Evolutionary conservation across 1,140 invertebrate genomes (phyloP).

Genomic region (Drosophila sucinea): DNA sequence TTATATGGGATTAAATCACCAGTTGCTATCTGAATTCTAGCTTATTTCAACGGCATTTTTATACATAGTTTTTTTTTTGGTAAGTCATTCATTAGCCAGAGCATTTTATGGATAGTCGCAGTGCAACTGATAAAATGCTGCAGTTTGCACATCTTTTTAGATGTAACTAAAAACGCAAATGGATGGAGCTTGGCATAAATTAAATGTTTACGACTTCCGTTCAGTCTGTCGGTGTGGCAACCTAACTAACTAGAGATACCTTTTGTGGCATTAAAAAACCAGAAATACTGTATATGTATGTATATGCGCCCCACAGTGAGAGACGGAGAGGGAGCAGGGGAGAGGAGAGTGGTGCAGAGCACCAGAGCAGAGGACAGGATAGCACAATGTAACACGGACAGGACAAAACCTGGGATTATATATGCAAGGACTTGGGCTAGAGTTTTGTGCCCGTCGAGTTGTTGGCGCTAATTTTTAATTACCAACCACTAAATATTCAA

Average conservation of each 20-base stretch:
- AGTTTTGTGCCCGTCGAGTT: conserved; percentile 32
- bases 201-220: conserved; percentile 78
- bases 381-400: conserved; percentile 30
- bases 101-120: not conserved
- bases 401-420: conserved; percentile 56
- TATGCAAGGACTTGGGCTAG: conserved; percentile 30
- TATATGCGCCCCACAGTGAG: conserved; percentile 30
- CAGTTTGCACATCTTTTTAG: conserved; percentile 40
- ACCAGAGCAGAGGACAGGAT: not conserved
- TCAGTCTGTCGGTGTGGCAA: conserved; percentile 45
- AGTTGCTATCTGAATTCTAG: not conserved
- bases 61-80: not conserved
- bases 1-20: not conserved
- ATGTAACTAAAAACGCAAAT: conserved; percentile 72
- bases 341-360: not conserved
- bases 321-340: conserved; percentile 1
- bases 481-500: conserved; percentile 79
- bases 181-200: conserved; percentile 74
- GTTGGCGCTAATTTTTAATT: conserved; percentile 76
- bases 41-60: not conserved
- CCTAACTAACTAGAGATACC: conserved; percentile 39
- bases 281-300: conserved; percentile 54
- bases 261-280: conserved; percentile 71
- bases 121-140: conserved; percentile 15
- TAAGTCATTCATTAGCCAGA: not conserved